A percentile compares a stretch with the other conserved stretches of the same genome.
These are phyloP conservation scores for Yponomeuta plumbellus DNA, from an alignment of 2,888 invertebrate genomes.

Conservation along the genomic window DNA sequence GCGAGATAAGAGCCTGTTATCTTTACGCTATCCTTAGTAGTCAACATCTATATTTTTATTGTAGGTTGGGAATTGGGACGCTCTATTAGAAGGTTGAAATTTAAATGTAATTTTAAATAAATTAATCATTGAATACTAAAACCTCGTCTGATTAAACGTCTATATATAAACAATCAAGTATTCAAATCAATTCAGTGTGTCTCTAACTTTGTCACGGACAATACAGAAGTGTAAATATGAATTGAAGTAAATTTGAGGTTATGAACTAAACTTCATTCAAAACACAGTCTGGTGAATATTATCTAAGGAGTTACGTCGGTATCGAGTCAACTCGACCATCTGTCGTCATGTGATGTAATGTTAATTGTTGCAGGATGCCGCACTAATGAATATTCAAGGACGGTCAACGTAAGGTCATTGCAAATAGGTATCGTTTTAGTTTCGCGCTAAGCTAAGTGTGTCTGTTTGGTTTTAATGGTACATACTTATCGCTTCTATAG, in stretches of 20 bases:
- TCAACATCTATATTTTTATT: neutral
- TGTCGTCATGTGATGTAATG: constrained; percentile 21
- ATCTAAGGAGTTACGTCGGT: neutral
- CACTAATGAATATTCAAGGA: constrained; percentile 54
- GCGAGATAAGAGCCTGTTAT: constrained; percentile 63
- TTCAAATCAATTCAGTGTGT: too few relatives aligned
- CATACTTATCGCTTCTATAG: neutral
- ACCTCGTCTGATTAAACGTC: neutral
- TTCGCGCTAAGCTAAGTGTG: constrained; percentile 5
- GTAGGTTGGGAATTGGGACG: neutral
- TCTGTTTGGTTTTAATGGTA: neutral
- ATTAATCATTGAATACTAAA: neutral
- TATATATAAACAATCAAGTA: too few relatives aligned
- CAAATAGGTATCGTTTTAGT: constrained; percentile 25
- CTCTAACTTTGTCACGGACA: too few relatives aligned
- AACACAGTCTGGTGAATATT: neutral
- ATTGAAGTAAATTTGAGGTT: neutral
- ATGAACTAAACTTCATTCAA: neutral
- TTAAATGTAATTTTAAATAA: neutral
- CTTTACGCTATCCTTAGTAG: constrained; percentile 33
- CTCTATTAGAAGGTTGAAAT: neutral
- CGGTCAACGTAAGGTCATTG: constrained; percentile 58
- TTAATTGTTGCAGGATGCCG: constrained; percentile 28
- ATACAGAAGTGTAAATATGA: neutral
- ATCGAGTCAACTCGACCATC: neutral